phyloP scores from a whole-genome alignment of 2,888 invertebrate species.

The Thysanoteuthis rhombus region DNA sequence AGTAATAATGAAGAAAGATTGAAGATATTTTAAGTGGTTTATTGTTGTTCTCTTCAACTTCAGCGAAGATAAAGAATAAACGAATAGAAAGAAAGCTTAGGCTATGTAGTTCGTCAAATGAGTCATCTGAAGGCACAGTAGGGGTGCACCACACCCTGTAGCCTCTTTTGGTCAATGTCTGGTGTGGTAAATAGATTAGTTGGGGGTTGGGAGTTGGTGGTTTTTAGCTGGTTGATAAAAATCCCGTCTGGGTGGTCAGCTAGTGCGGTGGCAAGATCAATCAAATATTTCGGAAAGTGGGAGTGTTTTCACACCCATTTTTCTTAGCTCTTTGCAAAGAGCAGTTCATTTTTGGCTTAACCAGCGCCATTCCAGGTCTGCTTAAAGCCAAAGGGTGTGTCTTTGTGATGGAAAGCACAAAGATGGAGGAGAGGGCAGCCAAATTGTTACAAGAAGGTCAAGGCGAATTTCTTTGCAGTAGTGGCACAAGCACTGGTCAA shows the following conservation, averaged over 20 bases:
- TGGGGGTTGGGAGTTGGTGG: neutral
- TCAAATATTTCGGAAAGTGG: neutral
- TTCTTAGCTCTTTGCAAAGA: slow-evolving; percentile 12
- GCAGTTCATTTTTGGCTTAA: neutral
- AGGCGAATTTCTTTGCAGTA: neutral
- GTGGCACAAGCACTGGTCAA: slow-evolving; percentile 12
- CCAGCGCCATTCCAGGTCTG: neutral
- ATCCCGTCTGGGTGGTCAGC: slow-evolving; percentile 12
- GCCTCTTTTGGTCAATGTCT: slow-evolving; percentile 12
- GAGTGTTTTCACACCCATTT: slow-evolving; percentile 12
- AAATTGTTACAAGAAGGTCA: slow-evolving; percentile 1
- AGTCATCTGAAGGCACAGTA: neutral
- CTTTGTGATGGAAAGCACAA: neutral
- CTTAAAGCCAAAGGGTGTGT: neutral
- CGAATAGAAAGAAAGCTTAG: neutral
- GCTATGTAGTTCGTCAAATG: neutral
- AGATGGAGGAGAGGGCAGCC: neutral
- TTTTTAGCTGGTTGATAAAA: neutral
- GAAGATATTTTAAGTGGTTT: neutral
- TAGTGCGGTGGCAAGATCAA: neutral
- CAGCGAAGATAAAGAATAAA: neutral
- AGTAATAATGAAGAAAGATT: neutral
- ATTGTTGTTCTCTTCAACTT: neutral
- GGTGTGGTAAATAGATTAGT: neutral
- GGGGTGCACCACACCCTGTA: slow-evolving; percentile 12